Conservation (phyloP, 2,113 vertebrate genomes). For the Sporophila hypoxantha region DNA sequence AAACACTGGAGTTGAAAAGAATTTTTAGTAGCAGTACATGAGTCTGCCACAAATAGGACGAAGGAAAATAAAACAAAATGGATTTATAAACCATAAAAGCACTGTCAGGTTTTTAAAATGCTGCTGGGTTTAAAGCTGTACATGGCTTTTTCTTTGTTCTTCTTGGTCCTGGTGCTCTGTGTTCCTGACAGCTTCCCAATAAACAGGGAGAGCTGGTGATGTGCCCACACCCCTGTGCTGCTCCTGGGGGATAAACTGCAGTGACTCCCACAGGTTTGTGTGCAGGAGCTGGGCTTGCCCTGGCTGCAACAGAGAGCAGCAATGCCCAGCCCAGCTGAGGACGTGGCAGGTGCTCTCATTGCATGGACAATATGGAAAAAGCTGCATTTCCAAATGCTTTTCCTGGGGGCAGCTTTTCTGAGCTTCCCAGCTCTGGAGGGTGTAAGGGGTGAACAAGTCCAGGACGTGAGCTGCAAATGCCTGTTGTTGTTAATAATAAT, state of each 20-base stretch:
- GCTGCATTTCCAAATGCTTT: background rate
- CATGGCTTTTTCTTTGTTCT: background rate
- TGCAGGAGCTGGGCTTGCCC: background rate
- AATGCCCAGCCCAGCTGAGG: background rate
- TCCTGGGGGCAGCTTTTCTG: background rate
- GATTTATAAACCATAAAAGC: conserved; percentile 18
- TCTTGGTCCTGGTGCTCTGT: background rate
- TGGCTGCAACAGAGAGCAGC: background rate
- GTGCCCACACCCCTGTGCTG: background rate
- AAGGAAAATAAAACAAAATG: conserved; percentile 58
- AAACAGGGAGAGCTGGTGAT: background rate
- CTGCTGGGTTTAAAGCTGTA: conserved; percentile 14
- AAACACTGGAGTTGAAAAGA: conserved; percentile 45
- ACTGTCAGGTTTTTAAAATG: conserved; percentile 26
- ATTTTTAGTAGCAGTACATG: conserved; percentile 54
- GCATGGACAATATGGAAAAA: background rate
- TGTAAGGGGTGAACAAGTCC: background rate
- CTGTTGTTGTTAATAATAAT: too few relatives aligned
- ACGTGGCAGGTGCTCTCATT: background rate
- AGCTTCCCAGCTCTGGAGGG: background rate
- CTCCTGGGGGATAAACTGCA: background rate
- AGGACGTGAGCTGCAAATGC: background rate
- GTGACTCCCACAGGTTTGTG: background rate
- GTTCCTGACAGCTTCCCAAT: background rate
- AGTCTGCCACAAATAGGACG: conserved; percentile 49